phyloP scores from a whole-genome alignment of 92 coral and sea anemone species.

The Chrysogorgia sp. region DNA sequence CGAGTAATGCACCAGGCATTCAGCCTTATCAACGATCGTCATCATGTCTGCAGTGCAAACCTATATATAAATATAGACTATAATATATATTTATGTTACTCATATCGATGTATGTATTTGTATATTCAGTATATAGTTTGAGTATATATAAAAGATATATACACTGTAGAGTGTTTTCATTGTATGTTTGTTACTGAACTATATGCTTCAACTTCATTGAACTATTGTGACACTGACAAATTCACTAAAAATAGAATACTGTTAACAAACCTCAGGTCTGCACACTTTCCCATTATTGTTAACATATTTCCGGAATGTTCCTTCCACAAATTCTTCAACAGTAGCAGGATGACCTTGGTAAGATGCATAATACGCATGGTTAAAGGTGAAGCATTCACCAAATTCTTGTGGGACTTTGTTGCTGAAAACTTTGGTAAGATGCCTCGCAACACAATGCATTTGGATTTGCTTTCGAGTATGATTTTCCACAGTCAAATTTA shows the following conservation, averaged over 20 bases:
- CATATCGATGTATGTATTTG: no score
- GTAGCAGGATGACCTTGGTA: conserved; percentile 23
- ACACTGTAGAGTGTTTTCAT: no score
- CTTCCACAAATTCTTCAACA: conserved; percentile 40
- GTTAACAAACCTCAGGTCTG: no score
- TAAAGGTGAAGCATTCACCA: conserved; percentile 36
- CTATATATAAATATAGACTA: no score
- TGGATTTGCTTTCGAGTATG: conserved; percentile 48
- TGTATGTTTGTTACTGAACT: no score
- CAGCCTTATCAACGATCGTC: conserved; percentile 35
- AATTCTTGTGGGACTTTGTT: conserved; percentile 32
- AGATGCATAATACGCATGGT: conserved; percentile 11
- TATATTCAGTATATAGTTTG: no score
- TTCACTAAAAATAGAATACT: no score
- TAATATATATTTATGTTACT: conserved; percentile 9
- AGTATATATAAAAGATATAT: no score
- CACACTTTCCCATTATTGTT: conserved; percentile 24
- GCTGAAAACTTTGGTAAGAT: conserved; percentile 20
- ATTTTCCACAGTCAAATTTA: conserved; percentile 3
- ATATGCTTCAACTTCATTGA: no score
- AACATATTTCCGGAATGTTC: conserved; percentile 37
- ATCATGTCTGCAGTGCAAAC: no score
- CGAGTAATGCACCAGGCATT: conserved; percentile 43
- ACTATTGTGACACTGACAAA: no score
- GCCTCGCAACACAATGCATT: conserved; percentile 41